Base-by-base conservation (phyloP, 2,113 vertebrate species). In the Macrotus californicus region DNA sequence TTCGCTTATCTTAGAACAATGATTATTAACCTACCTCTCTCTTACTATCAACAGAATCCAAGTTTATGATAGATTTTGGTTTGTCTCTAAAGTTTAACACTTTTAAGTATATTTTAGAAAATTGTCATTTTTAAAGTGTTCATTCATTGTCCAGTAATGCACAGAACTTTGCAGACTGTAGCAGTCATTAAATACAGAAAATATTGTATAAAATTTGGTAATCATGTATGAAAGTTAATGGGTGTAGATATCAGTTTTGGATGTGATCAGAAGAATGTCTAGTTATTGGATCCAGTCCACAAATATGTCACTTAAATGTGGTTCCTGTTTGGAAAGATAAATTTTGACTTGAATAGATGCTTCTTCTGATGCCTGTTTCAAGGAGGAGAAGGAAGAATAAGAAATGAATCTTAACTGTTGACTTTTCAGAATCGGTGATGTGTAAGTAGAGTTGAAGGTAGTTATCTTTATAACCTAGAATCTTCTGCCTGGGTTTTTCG, bases 11-110 rank as follows among this genome's bases (percentile, higher is more conserved):
- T 93, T 94, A 95, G 67, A 77, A 90, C 50, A 95, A 24, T 90
- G 56, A 90, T 88, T 94, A 72, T 96, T 97, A 92, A 93, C 73
- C 84, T 96, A 91, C 95, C 91, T 97, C 96, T 96, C 43, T 96
- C 66, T 89, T 82, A 82, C 77, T 87, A 59, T 79, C 61, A 95
- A 83, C 52, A 87, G 61, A 96, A 67, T 61, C 79, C 88, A 94
- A 59, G 46, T 88, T 82, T 92, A 61, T 89, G 48, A 64, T 79
- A 89, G 79, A 83, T 91, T 95, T 95, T 93, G 39, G 43, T 94
- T 94, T 95, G 56, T 94, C 86, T 93, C 73, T 92, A 81, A 96
- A 95, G 87, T 83, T 95, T 66, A 95, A 90, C 85, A 70, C 61
- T 83, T 95, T 95, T 88, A 77, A 94, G 41, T 75, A 6, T 75